These are phyloP conservation scores for Odontesthes bonariensis DNA, from an alignment of 2,113 vertebrate genomes.

Conservation along the genomic window DNA sequence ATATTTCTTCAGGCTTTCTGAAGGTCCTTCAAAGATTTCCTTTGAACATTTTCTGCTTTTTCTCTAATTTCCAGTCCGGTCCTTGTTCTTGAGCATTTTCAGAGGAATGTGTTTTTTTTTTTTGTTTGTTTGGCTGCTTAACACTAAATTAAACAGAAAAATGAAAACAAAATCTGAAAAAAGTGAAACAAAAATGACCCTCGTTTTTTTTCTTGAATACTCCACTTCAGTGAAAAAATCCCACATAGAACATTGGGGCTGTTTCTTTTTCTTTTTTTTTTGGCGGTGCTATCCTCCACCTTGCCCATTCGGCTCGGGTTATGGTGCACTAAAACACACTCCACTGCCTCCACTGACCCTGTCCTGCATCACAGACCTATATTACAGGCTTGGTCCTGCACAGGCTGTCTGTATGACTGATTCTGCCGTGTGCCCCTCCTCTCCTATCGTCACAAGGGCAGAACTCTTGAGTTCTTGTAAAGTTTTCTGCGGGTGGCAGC, in stretches of 20 bases:
- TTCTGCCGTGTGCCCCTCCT: slow-evolving; percentile 31
- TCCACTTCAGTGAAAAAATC: slow-evolving; percentile 7
- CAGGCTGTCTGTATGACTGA: slow-evolving; percentile 66
- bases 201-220: slow-evolving; percentile 12
- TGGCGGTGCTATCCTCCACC: slow-evolving; percentile 9
- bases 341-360: slow-evolving; percentile 70
- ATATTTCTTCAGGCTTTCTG: too few relatives aligned
- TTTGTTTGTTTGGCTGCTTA: too few relatives aligned
- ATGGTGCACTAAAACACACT: slow-evolving; percentile 71
- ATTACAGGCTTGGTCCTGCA: slow-evolving; percentile 59
- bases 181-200: too few relatives aligned
- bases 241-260: background rate
- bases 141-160: too few relatives aligned
- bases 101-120: too few relatives aligned
- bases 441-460: slow-evolving; percentile 59
- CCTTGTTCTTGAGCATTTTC: too few relatives aligned
- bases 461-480: slow-evolving; percentile 42
- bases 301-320: slow-evolving; percentile 64
- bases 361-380: slow-evolving; percentile 69
- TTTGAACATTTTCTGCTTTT: too few relatives aligned
- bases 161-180: too few relatives aligned
- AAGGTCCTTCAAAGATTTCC: background rate
- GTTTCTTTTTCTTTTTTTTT: background rate
- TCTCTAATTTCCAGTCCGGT: too few relatives aligned
- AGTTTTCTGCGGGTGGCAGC: slow-evolving; percentile 16